Base-by-base conservation (phyloP, 2,797 vertebrate species). In the Cyprinella venusta region DNA sequence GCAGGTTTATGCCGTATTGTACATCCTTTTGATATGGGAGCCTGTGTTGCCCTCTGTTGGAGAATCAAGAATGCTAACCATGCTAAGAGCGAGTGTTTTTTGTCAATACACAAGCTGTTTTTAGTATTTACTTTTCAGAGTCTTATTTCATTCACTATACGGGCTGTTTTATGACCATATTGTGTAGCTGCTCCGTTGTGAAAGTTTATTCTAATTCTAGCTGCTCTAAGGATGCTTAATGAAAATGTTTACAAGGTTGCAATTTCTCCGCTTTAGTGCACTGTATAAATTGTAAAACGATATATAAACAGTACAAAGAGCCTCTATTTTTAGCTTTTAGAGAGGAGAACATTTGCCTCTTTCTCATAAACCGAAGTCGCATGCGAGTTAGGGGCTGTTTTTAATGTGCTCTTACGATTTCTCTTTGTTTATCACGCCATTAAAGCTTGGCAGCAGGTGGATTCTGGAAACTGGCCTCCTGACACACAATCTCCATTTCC, bases 41-140 rank as follows among this genome's bases (percentile, higher is more conserved):
- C 42, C 88, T 89, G 89, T 90, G 90, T 90, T 91, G 91, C 91
- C 92, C 91, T 90, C 93, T 94, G 87, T 88, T 90, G 92, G 82
- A 80, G 33, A 63, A 67, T 45, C 8, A 71, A 76, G 50, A 48
- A 79, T 33, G 26, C 52, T 50, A 79, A 68, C 48, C 8, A 2
- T 70, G 52, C 52, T 76, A 75, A 42, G 18, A 45, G 8, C 6
- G 13, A 33, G 38, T 61, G 19, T 64, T 70, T 26, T 45, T 18
- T 0, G 5, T 59, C n/a, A 80, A 63, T n/a, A 63, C 16, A 10
- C 42, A 72, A 30, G 59, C 30, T 52, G 52, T 63, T 76, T 82
- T 67, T 15, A 42, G 19, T 42, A 45, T 70, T 30, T 36, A 40
- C 71, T 56, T 26, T 56, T 40, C 15, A 54, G 10, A 50, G 40